Conservation (phyloP, 2,113 vertebrate genomes). For the Penelope pileata region DNA sequence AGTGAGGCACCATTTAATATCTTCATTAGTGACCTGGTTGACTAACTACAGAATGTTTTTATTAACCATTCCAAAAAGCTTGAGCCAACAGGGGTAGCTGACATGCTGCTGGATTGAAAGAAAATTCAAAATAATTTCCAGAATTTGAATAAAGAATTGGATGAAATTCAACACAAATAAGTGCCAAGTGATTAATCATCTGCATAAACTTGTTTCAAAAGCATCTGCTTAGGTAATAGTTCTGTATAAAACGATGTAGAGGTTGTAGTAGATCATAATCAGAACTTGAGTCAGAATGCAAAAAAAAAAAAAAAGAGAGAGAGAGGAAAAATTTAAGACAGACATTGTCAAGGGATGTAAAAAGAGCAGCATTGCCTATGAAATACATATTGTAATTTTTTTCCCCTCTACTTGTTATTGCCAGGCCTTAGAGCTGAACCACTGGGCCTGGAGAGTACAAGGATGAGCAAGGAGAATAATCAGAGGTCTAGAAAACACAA, state of each 20-base stretch:
- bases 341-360: background rate
- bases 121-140: background rate
- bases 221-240: background rate
- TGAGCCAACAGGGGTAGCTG: background rate
- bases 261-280: background rate
- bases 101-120: background rate
- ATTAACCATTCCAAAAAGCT: background rate
- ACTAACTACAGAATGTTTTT: background rate
- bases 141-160: background rate
- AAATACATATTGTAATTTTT: background rate
- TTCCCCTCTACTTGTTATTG: background rate
- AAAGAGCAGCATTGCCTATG: background rate
- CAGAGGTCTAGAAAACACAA: background rate
- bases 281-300: background rate
- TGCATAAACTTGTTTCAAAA: background rate
- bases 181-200: background rate
- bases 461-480: background rate
- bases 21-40: background rate
- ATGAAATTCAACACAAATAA: background rate
- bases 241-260: background rate
- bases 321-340: accelerated
- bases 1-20: background rate
- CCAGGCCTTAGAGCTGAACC: background rate
- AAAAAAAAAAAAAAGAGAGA: background rate
- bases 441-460: background rate